These are phyloP conservation scores for Chelonus formosanus DNA, from an alignment of 2,888 invertebrate species.

Conservation along the genomic window DNA sequence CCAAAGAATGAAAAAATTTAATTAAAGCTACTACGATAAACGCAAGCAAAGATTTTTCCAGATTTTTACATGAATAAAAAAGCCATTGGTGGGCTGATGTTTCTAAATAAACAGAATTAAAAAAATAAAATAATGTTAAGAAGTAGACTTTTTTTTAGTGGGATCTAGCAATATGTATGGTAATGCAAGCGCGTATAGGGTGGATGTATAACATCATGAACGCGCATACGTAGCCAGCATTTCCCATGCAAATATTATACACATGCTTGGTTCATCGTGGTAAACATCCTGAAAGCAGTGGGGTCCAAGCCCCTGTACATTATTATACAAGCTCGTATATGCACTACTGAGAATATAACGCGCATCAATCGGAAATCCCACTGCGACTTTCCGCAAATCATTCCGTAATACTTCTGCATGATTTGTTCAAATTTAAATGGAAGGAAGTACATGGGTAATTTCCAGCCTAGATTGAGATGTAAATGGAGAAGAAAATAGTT, in stretches of 20 bases:
- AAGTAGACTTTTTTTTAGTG: neutral
- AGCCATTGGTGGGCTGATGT: no score
- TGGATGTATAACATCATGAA: slow-evolving; percentile 16
- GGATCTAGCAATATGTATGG: slow-evolving; percentile 34
- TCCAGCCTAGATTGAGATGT: no score
- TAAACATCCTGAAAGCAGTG: slow-evolving; percentile 21
- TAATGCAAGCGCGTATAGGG: slow-evolving; percentile 24
- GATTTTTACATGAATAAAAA: no score
- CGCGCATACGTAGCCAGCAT: slow-evolving; percentile 24
- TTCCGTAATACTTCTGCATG: neutral
- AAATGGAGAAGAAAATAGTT: no score
- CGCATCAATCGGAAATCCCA: slow-evolving; percentile 4
- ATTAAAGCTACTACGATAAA: no score
- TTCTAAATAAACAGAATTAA: no score
- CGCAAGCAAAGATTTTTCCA: no score
- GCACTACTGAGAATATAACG: slow-evolving; percentile 19
- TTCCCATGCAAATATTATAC: slow-evolving; percentile 33
- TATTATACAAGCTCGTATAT: slow-evolving; percentile 7
- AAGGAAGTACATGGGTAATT: neutral
- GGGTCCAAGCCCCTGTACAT: slow-evolving; percentile 18
- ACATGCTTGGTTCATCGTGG: slow-evolving; percentile 12
- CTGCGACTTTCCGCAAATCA: slow-evolving; percentile 10
- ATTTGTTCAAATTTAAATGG: neutral
- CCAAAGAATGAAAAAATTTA: no score
- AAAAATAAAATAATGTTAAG: no score